Evolutionary conservation across 1,140 invertebrate species (phyloP).

Genomic region (Gonatopus flavifemur): DNA sequence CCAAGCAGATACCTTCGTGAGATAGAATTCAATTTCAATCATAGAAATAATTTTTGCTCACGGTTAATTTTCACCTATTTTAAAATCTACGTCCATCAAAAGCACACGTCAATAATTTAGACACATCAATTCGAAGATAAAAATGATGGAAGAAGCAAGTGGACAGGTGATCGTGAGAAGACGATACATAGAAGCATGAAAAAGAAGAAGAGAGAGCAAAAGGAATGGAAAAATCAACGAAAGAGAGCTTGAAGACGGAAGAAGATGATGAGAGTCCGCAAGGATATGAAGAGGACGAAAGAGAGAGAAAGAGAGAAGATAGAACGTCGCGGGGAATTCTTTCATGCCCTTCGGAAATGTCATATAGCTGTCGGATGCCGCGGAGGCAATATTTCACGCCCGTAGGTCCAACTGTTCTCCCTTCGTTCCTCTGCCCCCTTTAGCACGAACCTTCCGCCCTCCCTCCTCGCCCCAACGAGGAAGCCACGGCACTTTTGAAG

Average conservation of each 20-base stretch:
- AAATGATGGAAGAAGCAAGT: too few species aligned
- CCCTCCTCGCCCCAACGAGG: slow-evolving; percentile 15
- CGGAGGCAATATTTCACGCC: slow-evolving; percentile 40
- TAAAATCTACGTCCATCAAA: too few species aligned
- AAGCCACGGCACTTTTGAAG: slow-evolving; percentile 43
- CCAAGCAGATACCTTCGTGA: too few species aligned
- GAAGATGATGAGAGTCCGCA: neutral
- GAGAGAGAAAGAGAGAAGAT: neutral
- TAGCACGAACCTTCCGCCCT: slow-evolving; percentile 20
- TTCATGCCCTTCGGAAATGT: slow-evolving; percentile 52
- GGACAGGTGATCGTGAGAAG: neutral
- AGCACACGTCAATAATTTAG: too few species aligned
- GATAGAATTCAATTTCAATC: too few species aligned
- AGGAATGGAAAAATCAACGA: neutral
- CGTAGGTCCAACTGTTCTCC: slow-evolving; percentile 27
- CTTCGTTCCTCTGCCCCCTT: slow-evolving; percentile 9
- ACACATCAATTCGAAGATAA: too few species aligned
- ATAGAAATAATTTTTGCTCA: too few species aligned
- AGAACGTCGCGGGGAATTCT: slow-evolving; percentile 26
- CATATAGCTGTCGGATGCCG: slow-evolving; percentile 50
- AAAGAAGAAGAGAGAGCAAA: neutral
- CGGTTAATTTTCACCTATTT: too few species aligned
- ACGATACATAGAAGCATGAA: neutral
- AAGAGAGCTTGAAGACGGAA: neutral
- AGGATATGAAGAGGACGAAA: neutral